phyloP scores from a whole-genome alignment of 2,888 invertebrate species.

The Neocrepidodera transversa region DNA sequence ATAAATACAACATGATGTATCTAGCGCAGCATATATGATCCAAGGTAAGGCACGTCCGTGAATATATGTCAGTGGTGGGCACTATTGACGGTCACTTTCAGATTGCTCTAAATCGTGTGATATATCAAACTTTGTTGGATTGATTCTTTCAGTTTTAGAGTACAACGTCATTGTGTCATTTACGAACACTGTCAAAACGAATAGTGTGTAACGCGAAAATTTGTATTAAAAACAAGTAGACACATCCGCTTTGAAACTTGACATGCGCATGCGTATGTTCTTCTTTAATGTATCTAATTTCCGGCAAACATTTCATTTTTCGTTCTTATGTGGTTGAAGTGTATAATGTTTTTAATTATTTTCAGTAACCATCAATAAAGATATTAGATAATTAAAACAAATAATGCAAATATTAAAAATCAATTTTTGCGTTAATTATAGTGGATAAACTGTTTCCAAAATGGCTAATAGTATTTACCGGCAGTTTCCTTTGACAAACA shows the following conservation, averaged over 20 bases:
- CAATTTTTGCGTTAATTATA: conserved; percentile 3
- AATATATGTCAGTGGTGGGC: too few relatives aligned
- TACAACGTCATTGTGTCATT: too few relatives aligned
- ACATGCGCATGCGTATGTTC: conserved; percentile 19
- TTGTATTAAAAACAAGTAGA: conserved; percentile 6
- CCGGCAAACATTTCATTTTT: conserved; percentile 50
- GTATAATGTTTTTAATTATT: conserved; percentile 40
- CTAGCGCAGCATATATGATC: too few relatives aligned
- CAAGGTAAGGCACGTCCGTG: too few relatives aligned
- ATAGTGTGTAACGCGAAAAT: too few relatives aligned
- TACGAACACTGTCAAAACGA: too few relatives aligned
- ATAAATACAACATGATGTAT: too few relatives aligned
- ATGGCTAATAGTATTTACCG: conserved; percentile 33
- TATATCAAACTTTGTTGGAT: too few relatives aligned
- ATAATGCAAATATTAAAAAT: conserved; percentile 11
- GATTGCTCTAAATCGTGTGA: too few relatives aligned
- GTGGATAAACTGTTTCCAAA: conserved; percentile 2
- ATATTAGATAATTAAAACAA: not conserved
- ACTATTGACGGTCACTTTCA: too few relatives aligned
- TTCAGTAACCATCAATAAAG: conserved; percentile 27
- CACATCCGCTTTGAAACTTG: conserved; percentile 18
- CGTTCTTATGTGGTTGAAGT: conserved; percentile 36
- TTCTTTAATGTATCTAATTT: conserved; percentile 33
- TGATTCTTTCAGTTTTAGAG: too few relatives aligned
- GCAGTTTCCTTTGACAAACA: conserved; percentile 40